Conservation (phyloP, 2,113 vertebrate genomes). For the Pogonocichla stellata region DNA sequence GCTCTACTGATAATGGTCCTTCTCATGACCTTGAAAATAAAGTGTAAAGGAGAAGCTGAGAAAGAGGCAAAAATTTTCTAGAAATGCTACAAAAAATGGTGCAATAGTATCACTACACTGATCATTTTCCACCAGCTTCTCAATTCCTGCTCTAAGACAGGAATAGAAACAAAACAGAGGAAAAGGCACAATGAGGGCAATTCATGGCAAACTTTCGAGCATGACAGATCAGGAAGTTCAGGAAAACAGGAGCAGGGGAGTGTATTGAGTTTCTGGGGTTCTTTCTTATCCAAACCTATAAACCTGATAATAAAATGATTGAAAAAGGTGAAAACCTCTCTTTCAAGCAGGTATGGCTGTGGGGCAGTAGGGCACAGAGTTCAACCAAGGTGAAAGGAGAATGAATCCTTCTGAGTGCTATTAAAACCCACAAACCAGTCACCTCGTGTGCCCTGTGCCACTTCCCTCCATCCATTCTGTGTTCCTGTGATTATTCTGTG, state of each 20-base stretch:
- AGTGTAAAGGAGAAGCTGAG: not conserved
- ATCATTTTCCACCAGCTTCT: not conserved
- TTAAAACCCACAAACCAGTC: not conserved
- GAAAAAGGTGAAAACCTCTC: not conserved
- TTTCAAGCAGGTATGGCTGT: rapidly evolving
- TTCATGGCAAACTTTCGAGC: not conserved
- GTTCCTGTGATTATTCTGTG: not conserved
- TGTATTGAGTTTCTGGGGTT: not conserved
- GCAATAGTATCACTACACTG: not conserved
- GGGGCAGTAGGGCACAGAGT: too few species aligned
- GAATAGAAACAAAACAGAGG: conserved; percentile 50
- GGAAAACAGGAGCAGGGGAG: not conserved
- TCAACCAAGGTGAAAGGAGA: not conserved
- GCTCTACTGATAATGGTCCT: not conserved
- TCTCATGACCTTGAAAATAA: not conserved
- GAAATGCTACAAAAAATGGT: not conserved
- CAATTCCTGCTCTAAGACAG: not conserved
- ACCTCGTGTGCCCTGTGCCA: not conserved
- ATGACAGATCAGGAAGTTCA: conserved; percentile 17
- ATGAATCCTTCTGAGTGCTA: not conserved
- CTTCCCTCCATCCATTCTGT: not conserved
- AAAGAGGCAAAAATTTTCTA: not conserved
- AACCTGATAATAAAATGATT: not conserved
- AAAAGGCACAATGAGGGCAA: conserved; percentile 49
- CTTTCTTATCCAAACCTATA: not conserved